Percentiles rank a stretch among this genome's conserved stretches.
Conservation (phyloP, 1,140 invertebrate genomes). For the Diachasmimorpha longicaudata region DNA sequence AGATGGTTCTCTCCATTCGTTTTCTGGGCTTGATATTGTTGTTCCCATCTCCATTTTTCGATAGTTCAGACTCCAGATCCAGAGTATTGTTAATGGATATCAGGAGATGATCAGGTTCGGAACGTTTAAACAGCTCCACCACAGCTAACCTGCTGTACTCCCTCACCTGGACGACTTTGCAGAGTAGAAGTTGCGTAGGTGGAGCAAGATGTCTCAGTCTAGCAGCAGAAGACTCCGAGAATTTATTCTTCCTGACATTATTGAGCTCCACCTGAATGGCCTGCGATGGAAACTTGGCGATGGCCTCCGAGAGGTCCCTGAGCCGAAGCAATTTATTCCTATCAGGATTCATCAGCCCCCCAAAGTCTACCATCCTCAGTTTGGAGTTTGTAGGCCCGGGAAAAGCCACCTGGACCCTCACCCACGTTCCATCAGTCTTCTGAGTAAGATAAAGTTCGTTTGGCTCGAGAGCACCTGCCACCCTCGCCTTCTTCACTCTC, state of each 20-base stretch:
- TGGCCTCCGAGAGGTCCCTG: constrained; percentile 45
- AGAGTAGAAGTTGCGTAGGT: constrained; percentile 53
- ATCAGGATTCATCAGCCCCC: constrained; percentile 47
- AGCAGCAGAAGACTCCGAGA: constrained; percentile 54
- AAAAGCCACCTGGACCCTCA: constrained; percentile 38
- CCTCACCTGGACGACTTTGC: constrained; percentile 50
- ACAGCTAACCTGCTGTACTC: constrained; percentile 40
- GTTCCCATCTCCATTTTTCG: constrained; percentile 5
- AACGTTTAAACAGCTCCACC: constrained; percentile 70
- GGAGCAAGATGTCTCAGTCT: constrained; percentile 60
- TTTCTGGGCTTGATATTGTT: constrained; percentile 43
- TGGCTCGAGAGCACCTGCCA: background rate
- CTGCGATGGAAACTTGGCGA: constrained; percentile 57
- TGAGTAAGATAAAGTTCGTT: constrained; percentile 8
- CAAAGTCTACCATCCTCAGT: constrained; percentile 57
- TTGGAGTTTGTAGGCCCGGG: constrained; percentile 44
- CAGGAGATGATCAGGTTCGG: constrained; percentile 61
- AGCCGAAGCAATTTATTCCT: constrained; percentile 44
- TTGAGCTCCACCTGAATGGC: constrained; percentile 64
- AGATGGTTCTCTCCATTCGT: constrained; percentile 23
- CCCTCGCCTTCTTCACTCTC: background rate
- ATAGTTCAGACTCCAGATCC: background rate
- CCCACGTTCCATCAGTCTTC: constrained; percentile 43
- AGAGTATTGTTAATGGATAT: constrained; percentile 68
- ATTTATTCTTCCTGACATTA: constrained; percentile 48